Conservation (phyloP, 2,888 invertebrate species). For the Dasypogon diadema region DNA sequence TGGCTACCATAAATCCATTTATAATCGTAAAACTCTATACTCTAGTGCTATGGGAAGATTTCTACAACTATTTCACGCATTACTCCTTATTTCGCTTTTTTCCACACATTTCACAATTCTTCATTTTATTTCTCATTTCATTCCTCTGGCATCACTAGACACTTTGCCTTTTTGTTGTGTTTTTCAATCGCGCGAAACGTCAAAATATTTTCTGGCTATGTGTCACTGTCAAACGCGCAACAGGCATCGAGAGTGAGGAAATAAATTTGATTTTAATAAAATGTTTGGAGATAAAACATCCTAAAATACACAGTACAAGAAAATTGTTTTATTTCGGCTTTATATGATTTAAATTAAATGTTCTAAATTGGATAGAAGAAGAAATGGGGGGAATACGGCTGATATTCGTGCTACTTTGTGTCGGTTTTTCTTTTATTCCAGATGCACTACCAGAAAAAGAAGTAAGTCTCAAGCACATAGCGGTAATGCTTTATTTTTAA, state of each 20-base stretch:
- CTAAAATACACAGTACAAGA: background rate
- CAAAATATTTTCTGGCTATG: slow-evolving; percentile 22
- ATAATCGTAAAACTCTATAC: no score
- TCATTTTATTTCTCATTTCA: no score
- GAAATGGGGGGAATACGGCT: slow-evolving; percentile 26
- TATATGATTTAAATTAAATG: slow-evolving; percentile 6
- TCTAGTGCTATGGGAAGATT: no score
- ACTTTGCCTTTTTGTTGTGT: background rate
- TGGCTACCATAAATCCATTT: no score
- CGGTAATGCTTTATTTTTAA: background rate
- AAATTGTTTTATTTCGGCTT: background rate
- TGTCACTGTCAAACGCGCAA: slow-evolving; percentile 16
- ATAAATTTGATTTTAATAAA: background rate
- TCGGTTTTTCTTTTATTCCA: slow-evolving; percentile 17
- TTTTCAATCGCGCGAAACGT: background rate
- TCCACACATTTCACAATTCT: no score
- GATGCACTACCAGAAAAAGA: slow-evolving; percentile 45
- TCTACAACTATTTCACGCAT: no score
- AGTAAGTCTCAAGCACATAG: slow-evolving; percentile 36
- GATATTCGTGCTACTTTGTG: slow-evolving; percentile 38
- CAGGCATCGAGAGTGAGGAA: slow-evolving; percentile 1
- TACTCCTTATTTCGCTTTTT: no score
- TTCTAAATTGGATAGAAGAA: background rate
- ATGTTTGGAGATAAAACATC: background rate
- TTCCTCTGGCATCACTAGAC: background rate